Percentiles rank a stretch among this genome's conserved stretches.
phyloP scores from a whole-genome alignment of 2,797 vertebrate genomes.

The Malacoctenus gilli region DNA sequence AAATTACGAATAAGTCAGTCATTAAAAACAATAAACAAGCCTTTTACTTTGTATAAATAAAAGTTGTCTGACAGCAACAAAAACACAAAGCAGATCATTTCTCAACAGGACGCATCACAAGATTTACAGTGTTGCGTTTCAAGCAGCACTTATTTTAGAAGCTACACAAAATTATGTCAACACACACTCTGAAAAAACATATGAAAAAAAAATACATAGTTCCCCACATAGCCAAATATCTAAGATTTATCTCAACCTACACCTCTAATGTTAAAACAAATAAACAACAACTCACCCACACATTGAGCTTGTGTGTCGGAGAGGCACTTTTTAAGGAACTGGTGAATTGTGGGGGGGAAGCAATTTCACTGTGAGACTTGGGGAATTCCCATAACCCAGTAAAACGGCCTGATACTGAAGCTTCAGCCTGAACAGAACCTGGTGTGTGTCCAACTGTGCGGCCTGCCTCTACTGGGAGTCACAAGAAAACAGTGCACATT shows the following conservation, averaged over 20 bases:
- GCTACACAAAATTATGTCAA: conserved; percentile 19
- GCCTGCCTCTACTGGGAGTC: conserved; percentile 40
- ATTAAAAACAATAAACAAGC: no score
- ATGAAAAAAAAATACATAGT: background rate
- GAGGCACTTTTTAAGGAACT: conserved; percentile 83
- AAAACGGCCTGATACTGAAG: conserved; percentile 75
- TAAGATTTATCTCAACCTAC: conserved; percentile 6
- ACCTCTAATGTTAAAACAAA: conserved; percentile 59
- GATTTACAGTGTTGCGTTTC: no score
- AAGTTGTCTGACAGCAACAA: no score
- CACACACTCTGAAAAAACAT: background rate
- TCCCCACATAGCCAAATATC: conserved; percentile 1
- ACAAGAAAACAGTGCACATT: conserved; percentile 25
- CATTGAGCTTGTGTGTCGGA: conserved; percentile 71
- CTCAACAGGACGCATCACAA: no score
- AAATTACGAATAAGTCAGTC: no score
- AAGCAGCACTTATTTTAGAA: conserved; percentile 2
- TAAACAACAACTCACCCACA: conserved; percentile 81
- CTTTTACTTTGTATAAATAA: no score
- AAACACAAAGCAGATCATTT: no score
- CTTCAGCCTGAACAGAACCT: conserved; percentile 75
- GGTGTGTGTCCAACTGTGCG: conserved; percentile 70
- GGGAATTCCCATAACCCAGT: conserved; percentile 85
- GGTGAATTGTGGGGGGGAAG: conserved; percentile 79
- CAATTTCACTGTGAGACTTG: conserved; percentile 76